Percentiles rank a stretch among this genome's conserved stretches.
Conservation (phyloP, 2,113 vertebrate species). For the Corapipo altera region DNA sequence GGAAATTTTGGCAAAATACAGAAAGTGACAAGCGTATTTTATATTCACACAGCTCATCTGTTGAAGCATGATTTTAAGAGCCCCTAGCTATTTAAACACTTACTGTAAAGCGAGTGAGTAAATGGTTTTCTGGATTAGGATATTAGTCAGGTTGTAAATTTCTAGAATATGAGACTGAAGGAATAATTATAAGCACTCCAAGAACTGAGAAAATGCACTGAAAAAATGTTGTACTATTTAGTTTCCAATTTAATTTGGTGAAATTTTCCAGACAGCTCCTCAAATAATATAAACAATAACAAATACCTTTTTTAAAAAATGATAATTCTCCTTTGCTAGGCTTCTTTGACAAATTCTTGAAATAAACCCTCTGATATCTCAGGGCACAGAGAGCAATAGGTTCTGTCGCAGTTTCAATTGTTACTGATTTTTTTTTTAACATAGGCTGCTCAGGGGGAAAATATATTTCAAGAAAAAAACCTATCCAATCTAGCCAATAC, state of each 20-base stretch:
- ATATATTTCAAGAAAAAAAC: neutral
- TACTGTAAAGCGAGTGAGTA: neutral
- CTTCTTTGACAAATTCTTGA: neutral
- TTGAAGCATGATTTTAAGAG: constrained; percentile 18
- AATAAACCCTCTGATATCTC: neutral
- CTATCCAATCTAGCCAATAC: neutral
- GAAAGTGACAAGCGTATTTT: neutral
- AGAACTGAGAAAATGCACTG: constrained; percentile 12
- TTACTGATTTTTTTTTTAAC: neutral
- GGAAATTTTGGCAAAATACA: constrained; percentile 11
- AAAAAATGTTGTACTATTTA: constrained; percentile 1
- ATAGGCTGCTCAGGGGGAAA: neutral
- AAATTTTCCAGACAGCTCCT: constrained; percentile 18
- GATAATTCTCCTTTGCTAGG: neutral
- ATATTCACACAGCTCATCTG: neutral
- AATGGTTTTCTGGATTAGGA: constrained; percentile 34
- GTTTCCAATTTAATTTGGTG: constrained; percentile 14
- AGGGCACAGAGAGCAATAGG: neutral
- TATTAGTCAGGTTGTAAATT: constrained; percentile 51
- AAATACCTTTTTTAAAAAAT: neutral
- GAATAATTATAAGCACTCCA: constrained; percentile 9
- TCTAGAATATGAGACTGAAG: neutral
- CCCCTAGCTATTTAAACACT: constrained; percentile 15
- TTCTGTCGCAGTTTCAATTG: neutral
- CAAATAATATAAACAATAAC: neutral